Evolutionary conservation across 2,888 invertebrate species (phyloP).

Genomic region (Altica lythri): DNA sequence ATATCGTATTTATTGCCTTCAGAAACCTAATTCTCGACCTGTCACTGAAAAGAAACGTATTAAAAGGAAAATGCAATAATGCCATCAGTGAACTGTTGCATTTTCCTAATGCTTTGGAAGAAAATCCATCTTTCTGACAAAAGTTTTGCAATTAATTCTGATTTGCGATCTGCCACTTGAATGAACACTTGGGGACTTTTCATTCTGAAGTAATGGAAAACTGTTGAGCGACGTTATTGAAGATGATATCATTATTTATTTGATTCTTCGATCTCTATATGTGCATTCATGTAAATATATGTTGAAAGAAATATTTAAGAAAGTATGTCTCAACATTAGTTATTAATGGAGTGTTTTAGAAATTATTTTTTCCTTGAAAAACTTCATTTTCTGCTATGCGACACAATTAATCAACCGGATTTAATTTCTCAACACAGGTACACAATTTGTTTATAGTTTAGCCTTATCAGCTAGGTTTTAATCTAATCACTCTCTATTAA

Average conservation of each 20-base stretch:
- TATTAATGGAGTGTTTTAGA: too few relatives aligned
- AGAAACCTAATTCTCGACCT: not conserved
- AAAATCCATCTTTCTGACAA: constrained; percentile 24
- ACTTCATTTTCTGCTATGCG: not conserved
- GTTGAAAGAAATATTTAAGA: too few relatives aligned
- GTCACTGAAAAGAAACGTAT: constrained; percentile 10
- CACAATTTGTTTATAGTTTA: constrained; percentile 8
- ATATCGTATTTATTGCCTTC: not conserved
- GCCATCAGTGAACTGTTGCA: constrained; percentile 22
- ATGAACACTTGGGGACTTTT: constrained; percentile 14
- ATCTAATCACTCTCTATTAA: constrained; percentile 16
- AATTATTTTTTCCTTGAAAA: too few relatives aligned
- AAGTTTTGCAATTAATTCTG: constrained; percentile 26
- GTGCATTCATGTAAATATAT: too few relatives aligned
- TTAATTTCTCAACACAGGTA: constrained; percentile 9
- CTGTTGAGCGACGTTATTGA: constrained; percentile 14
- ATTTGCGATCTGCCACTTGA: constrained; percentile 25
- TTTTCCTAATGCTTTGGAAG: constrained; percentile 19
- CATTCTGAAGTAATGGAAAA: constrained; percentile 20
- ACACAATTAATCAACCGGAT: constrained; percentile 1
- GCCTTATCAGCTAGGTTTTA: constrained; percentile 17
- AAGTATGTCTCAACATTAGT: too few relatives aligned
- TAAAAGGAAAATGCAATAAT: constrained; percentile 22
- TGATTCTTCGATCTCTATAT: too few relatives aligned
- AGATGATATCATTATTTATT: constrained; percentile 15